Percentiles rank a stretch among this genome's conserved stretches.
Evolutionary conservation across 2,888 invertebrate genomes (phyloP).

Genomic region (Tachystola acroxantha): DNA sequence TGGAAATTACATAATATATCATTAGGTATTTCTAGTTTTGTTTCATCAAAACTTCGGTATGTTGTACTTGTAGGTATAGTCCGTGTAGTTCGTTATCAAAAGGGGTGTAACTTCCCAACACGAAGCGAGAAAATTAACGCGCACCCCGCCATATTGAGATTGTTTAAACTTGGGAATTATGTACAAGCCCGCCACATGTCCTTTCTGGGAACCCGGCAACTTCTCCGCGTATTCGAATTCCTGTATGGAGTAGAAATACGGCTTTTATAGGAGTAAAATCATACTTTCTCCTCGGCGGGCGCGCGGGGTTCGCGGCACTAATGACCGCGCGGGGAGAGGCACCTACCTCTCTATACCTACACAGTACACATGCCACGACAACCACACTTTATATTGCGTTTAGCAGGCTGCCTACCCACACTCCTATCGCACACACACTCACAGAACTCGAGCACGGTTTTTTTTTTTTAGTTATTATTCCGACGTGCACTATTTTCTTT

Average conservation of each 20-base stretch:
- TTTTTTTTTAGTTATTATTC: slow-evolving; percentile 67
- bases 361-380: slow-evolving; percentile 55
- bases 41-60: no score
- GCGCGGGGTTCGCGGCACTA: slow-evolving; percentile 64
- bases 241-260: slow-evolving; percentile 78
- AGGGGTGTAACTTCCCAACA: slow-evolving; percentile 20
- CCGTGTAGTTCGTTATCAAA: no score
- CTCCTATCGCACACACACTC: slow-evolving; percentile 52
- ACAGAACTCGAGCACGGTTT: slow-evolving; percentile 45
- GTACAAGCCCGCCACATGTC: slow-evolving; percentile 70
- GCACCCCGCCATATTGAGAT: slow-evolving; percentile 59
- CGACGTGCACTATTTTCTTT: slow-evolving; percentile 70
- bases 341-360: slow-evolving; percentile 58
- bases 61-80: no score
- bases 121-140: slow-evolving; percentile 47
- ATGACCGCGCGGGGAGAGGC: slow-evolving; percentile 77
- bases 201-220: slow-evolving; percentile 66
- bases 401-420: slow-evolving; percentile 72
- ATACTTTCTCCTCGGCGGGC: slow-evolving; percentile 72
- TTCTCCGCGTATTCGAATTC: slow-evolving; percentile 73
- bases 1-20: no score
- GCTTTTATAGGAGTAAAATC: slow-evolving; percentile 78
- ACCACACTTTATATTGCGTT: slow-evolving; percentile 77
- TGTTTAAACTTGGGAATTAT: slow-evolving; percentile 72
- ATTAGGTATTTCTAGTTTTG: no score